Conservation (phyloP, 2,888 invertebrate genomes). For the Trachelus iudaicus region DNA sequence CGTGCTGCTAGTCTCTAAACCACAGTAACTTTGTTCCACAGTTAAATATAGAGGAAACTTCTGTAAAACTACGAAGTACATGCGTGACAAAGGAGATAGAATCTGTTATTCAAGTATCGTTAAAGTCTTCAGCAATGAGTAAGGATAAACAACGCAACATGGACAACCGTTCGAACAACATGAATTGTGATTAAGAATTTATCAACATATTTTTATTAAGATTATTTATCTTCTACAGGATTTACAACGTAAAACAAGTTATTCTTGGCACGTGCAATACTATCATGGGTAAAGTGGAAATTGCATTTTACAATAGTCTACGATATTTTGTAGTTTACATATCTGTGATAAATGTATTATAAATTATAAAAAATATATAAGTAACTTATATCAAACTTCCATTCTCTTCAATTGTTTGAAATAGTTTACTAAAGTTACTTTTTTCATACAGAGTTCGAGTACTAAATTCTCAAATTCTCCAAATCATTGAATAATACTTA, state of each 20-base stretch:
- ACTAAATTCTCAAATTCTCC: no score
- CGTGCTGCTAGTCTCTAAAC: no score
- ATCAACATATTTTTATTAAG: not conserved
- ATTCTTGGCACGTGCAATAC: constrained; percentile 31
- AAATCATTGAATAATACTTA: no score
- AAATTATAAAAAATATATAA: constrained; percentile 37
- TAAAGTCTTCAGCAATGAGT: constrained; percentile 37
- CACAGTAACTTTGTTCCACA: no score
- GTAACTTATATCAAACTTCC: constrained; percentile 53
- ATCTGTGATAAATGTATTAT: constrained; percentile 64
- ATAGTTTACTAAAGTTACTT: no score
- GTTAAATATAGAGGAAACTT: constrained; percentile 23
- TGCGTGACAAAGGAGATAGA: constrained; percentile 37
- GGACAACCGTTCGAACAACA: constrained; percentile 16
- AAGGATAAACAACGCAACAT: constrained; percentile 41
- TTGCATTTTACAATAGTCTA: constrained; percentile 58
- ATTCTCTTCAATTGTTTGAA: constrained; percentile 2
- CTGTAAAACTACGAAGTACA: constrained; percentile 34
- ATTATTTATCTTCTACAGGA: not conserved
- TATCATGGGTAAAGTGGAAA: constrained; percentile 24
- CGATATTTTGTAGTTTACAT: constrained; percentile 63
- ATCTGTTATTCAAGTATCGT: constrained; percentile 38
- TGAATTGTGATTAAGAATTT: constrained; percentile 1
- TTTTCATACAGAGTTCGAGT: no score
- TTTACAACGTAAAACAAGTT: not conserved